Conservation (phyloP, 1,140 invertebrate species). For the Dermatophagoides farinae region DNA sequence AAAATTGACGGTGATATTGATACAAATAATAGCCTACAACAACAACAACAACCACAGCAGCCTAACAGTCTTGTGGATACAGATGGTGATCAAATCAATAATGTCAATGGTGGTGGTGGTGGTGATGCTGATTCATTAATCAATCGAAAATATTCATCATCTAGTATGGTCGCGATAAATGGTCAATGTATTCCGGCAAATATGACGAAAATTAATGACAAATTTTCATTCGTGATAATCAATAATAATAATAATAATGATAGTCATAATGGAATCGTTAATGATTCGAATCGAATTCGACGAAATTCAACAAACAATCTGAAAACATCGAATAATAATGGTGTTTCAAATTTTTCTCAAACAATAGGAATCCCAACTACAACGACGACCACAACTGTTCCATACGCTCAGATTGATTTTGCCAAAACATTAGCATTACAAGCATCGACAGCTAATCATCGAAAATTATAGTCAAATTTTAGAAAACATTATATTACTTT, state of each 20-base stretch:
- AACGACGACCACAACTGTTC: not conserved
- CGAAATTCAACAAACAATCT: not conserved
- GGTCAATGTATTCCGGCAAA: too few relatives aligned
- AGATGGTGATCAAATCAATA: not conserved
- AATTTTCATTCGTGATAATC: too few relatives aligned
- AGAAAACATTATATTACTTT: not conserved
- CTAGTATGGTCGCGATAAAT: too few relatives aligned
- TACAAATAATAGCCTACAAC: not conserved
- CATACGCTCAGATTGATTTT: conserved; percentile 78
- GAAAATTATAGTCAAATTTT: conserved; percentile 11
- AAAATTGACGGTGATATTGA: not conserved
- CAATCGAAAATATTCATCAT: too few relatives aligned
- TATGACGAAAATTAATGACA: too few relatives aligned
- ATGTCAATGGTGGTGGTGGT: not conserved
- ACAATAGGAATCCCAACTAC: not conserved
- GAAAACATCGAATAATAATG: not conserved
- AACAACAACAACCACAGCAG: too few relatives aligned
- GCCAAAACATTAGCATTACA: conserved; percentile 65
- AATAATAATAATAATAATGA: not conserved
- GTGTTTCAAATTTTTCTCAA: too few relatives aligned
- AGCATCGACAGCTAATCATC: conserved; percentile 22
- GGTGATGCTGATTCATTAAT: too few relatives aligned
- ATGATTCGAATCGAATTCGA: not conserved
- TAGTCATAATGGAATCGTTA: not conserved
- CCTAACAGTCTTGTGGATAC: too few relatives aligned